phyloP scores from a whole-genome alignment of 2,113 vertebrate genomes.

The Nibea albiflora region DNA sequence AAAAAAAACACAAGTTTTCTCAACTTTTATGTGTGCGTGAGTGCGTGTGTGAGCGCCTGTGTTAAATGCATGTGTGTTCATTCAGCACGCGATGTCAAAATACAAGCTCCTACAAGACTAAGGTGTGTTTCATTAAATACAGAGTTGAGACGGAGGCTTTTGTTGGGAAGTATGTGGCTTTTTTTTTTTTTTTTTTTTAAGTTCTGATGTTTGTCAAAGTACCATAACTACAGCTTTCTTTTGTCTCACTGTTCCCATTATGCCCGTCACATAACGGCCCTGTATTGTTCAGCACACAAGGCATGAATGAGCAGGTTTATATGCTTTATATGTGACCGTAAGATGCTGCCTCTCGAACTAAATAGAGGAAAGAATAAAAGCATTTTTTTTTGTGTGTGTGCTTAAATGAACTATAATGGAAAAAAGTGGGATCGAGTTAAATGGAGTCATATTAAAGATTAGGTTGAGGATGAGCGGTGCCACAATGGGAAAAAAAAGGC shows the following conservation, averaged over 20 bases:
- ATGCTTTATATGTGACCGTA: neutral
- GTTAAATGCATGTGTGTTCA: neutral
- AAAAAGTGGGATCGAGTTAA: neutral
- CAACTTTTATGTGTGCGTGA: constrained; percentile 12
- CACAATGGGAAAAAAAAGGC: neutral
- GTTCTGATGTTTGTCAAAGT: constrained; percentile 44
- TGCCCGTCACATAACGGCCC: constrained; percentile 44
- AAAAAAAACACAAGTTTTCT: constrained; percentile 25
- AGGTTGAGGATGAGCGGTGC: too few species aligned
- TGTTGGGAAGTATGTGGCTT: constrained; percentile 55
- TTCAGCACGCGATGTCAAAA: constrained; percentile 37
- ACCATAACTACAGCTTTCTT: constrained; percentile 47
- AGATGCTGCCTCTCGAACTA: neutral
- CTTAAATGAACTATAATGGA: neutral
- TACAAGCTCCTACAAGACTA: constrained; percentile 76
- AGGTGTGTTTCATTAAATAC: constrained; percentile 73
- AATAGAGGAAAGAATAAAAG: neutral
- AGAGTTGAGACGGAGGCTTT: constrained; percentile 54
- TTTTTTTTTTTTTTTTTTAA: constrained; percentile 7
- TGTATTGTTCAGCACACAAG: constrained; percentile 40
- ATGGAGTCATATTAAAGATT: neutral
- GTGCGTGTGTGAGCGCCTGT: neutral
- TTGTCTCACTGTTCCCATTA: constrained; percentile 58
- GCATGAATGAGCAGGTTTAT: constrained; percentile 58
- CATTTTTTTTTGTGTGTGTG: too few species aligned